phyloP scores from a whole-genome alignment of 2,113 vertebrate genomes.

The Rhea americana region DNA sequence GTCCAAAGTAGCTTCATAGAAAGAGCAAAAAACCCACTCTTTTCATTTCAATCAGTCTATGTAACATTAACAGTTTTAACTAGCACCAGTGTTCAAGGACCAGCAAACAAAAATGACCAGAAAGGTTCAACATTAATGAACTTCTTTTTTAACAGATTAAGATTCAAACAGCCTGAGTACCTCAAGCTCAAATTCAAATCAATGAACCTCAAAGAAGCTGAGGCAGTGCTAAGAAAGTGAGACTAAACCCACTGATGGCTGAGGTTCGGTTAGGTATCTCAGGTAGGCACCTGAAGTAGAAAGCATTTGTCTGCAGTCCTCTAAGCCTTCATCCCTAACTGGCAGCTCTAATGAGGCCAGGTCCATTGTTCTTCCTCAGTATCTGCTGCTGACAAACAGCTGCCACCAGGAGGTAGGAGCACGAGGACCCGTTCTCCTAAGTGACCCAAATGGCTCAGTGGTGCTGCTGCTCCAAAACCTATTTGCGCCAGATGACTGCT shows the following conservation, averaged over 20 bases:
- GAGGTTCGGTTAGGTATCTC: too few species aligned
- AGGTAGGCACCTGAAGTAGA: not conserved
- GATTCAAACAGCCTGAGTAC: not conserved
- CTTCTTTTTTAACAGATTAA: not conserved
- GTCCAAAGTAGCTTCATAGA: not conserved
- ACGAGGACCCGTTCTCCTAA: not conserved
- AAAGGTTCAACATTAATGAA: not conserved
- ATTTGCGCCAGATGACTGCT: fast-evolving
- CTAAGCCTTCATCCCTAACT: not conserved
- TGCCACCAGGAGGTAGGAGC: not conserved
- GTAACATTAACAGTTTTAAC: not conserved
- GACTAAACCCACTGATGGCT: too few species aligned
- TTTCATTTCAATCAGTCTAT: not conserved
- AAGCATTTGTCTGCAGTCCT: not conserved
- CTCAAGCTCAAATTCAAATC: not conserved
- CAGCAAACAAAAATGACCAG: not conserved
- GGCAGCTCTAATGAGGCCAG: not conserved
- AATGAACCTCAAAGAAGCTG: not conserved
- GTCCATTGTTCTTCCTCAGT: not conserved
- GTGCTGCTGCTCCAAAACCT: not conserved
- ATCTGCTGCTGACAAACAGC: not conserved
- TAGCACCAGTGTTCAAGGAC: not conserved
- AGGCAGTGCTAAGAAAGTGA: not conserved
- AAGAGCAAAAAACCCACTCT: too few species aligned
- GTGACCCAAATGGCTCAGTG: not conserved